Percentiles rank a stretch among this genome's conserved stretches.
Evolutionary conservation across 1,140 invertebrate genomes (phyloP).

Genomic region (Yoshiicerus persimilis): DNA sequence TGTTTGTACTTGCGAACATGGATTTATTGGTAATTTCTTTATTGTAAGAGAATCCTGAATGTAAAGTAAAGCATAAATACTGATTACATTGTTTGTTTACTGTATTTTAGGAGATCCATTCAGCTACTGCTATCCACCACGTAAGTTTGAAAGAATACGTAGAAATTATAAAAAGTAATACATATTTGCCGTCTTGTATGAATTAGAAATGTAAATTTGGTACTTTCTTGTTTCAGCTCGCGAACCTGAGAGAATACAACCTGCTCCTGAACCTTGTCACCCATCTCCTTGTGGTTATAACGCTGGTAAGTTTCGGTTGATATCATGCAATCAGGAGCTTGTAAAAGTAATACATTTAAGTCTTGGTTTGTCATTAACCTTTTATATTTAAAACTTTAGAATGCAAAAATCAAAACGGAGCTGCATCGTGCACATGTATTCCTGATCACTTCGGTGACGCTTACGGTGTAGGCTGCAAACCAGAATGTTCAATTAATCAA

Average conservation of each 20-base stretch:
- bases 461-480: conserved; percentile 53
- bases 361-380: conserved; percentile 68
- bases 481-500: conserved; percentile 50
- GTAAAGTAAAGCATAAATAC: too few species aligned
- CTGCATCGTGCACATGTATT: conserved; percentile 74
- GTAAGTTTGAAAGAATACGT: background rate
- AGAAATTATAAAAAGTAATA: background rate
- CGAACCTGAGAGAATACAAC: background rate
- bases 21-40: conserved; percentile 62
- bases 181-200: background rate
- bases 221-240: conserved; percentile 53
- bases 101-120: conserved; percentile 67
- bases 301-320: background rate
- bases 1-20: conserved; percentile 71
- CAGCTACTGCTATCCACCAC: conserved; percentile 54
- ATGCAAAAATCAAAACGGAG: conserved; percentile 72
- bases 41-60: too few species aligned
- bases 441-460: conserved; percentile 73
- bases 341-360: conserved; percentile 46
- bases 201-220: background rate
- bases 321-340: background rate
- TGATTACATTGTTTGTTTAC: background rate
- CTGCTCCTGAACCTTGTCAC: background rate
- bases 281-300: conserved; percentile 54
- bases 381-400: conserved; percentile 63